Percentiles rank a stretch among this genome's conserved stretches.
Evolutionary conservation across 1,140 invertebrate species (phyloP).

Genomic region (Steinernema khuongi): DNA sequence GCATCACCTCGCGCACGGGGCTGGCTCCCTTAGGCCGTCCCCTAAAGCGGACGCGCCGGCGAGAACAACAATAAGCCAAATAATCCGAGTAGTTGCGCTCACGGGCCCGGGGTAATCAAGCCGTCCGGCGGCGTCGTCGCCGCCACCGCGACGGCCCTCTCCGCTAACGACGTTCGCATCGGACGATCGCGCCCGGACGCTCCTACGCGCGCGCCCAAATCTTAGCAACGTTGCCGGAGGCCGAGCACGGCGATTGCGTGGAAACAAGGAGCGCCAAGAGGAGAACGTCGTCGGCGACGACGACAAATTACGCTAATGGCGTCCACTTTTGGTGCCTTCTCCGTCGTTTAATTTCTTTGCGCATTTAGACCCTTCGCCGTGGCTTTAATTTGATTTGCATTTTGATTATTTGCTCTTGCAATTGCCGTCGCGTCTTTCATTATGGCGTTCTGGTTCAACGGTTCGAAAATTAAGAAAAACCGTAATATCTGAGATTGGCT

Average conservation of each 20-base stretch:
- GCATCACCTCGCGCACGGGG: too few species aligned
- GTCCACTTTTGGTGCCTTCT: not conserved
- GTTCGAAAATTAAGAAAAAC: too few species aligned
- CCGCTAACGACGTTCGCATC: slow-evolving; percentile 11
- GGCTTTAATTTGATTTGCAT: too few species aligned
- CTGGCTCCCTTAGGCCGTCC: too few species aligned
- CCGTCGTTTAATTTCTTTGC: not conserved
- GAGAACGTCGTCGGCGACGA: not conserved
- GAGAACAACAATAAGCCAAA: slow-evolving; percentile 17
- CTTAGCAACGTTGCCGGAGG: not conserved
- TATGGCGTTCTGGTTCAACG: too few species aligned
- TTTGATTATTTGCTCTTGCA: too few species aligned
- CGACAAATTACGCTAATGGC: slow-evolving; percentile 10
- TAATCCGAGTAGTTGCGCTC: slow-evolving; percentile 13
- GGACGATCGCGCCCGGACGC: not conserved
- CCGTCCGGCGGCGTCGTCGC: not conserved
- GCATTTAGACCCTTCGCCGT: too few species aligned
- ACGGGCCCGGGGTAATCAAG: slow-evolving; percentile 12
- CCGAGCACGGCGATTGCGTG: not conserved
- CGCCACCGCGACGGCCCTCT: not conserved
- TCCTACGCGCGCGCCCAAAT: not conserved
- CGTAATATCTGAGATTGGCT: too few species aligned
- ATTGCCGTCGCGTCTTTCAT: too few species aligned
- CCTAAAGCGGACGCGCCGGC: too few species aligned
- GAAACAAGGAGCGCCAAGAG: not conserved